phyloP scores from a whole-genome alignment of 1,140 invertebrate genomes.

The Samia ricini region DNA sequence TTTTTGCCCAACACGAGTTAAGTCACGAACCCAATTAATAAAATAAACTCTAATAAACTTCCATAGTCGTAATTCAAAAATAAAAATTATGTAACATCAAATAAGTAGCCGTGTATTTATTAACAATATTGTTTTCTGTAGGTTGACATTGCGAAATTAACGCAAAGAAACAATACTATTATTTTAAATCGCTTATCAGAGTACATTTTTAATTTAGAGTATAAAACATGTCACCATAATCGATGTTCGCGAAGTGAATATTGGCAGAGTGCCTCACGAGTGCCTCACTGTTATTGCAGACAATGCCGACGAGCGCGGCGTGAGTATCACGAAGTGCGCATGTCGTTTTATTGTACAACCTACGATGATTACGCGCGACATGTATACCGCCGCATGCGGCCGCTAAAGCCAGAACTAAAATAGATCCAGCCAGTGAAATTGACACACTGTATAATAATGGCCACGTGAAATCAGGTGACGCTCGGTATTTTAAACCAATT shows the following conservation, averaged over 20 bases:
- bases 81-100: too few species aligned
- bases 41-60: too few species aligned
- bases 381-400: slow-evolving; percentile 21
- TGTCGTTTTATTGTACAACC: slow-evolving; percentile 6
- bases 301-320: not conserved
- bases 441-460: slow-evolving; percentile 34
- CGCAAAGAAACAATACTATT: too few species aligned
- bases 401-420: slow-evolving; percentile 60
- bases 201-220: not conserved
- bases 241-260: not conserved
- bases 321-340: slow-evolving; percentile 9
- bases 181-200: not conserved
- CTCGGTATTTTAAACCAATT: slow-evolving; percentile 9
- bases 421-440: slow-evolving; percentile 57
- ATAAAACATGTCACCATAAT: not conserved
- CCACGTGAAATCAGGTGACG: slow-evolving; percentile 43
- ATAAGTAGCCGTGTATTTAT: too few species aligned
- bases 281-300: not conserved
- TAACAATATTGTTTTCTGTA: too few species aligned
- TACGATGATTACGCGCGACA: slow-evolving; percentile 3
- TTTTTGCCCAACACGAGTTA: too few species aligned
- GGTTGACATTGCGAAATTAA: too few species aligned
- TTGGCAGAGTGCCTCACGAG: not conserved
- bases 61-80: too few species aligned
- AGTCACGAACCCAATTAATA: too few species aligned